phyloP scores from a whole-genome alignment of 2,797 vertebrate species.

The Cynopterus sphinx region DNA sequence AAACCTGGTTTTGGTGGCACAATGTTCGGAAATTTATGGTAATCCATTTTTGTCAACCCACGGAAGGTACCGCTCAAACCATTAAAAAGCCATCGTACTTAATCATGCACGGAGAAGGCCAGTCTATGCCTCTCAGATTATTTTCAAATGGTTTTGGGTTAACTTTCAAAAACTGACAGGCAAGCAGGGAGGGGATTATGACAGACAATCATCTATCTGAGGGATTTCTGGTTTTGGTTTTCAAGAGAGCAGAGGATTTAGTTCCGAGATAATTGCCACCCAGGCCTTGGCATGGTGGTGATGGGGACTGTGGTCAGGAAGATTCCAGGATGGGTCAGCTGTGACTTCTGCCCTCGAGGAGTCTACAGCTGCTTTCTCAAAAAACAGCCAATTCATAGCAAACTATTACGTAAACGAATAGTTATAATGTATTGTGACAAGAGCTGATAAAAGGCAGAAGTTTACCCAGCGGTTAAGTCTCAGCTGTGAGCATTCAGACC shows the following conservation, averaged over 20 bases:
- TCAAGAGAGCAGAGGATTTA: neutral
- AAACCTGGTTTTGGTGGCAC: constrained; percentile 30
- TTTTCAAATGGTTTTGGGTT: constrained; percentile 78
- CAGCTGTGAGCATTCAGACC: neutral
- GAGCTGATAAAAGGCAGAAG: neutral
- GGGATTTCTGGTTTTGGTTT: constrained; percentile 24
- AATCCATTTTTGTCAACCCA: constrained; percentile 62
- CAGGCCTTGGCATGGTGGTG: neutral
- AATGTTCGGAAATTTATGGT: neutral
- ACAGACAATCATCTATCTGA: neutral
- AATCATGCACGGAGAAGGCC: constrained; percentile 74
- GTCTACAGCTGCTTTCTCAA: neutral
- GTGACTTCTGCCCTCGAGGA: neutral
- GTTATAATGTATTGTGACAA: neutral
- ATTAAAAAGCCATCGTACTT: constrained; percentile 79
- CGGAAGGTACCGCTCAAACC: constrained; percentile 67
- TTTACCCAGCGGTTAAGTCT: neutral
- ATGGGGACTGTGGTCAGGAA: neutral
- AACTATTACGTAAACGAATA: neutral
- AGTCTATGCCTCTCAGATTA: constrained; percentile 65
- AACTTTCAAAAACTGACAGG: constrained; percentile 79
- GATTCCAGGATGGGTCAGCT: neutral
- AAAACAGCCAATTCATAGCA: neutral
- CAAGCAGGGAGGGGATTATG: constrained; percentile 61
- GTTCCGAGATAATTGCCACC: neutral